phyloP scores from a whole-genome alignment of 2,797 vertebrate species.

The Danio choprae region DNA sequence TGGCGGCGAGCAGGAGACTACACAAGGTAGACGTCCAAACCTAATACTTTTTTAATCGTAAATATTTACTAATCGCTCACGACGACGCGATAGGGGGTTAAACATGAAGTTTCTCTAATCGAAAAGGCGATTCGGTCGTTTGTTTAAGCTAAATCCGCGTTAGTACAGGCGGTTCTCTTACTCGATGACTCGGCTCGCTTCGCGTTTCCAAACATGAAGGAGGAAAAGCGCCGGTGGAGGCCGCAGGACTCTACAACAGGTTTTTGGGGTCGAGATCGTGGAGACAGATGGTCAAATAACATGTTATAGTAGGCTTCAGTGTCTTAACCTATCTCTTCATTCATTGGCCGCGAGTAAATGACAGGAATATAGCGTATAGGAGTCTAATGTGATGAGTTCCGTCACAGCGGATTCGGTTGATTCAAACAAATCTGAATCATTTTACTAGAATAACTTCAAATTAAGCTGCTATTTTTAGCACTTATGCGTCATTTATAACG shows the following conservation, averaged over 20 bases:
- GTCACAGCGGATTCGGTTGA: background rate
- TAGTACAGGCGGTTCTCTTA: background rate
- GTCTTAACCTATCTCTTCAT: background rate
- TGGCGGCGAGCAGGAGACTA: conserved; percentile 85
- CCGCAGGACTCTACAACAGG: conserved; percentile 52
- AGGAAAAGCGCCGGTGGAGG: conserved; percentile 71
- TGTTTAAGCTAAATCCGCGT: background rate
- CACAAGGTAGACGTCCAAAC: conserved; percentile 77
- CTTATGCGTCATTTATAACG: background rate
- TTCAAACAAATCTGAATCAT: background rate
- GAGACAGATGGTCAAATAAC: background rate
- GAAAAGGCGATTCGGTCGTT: background rate
- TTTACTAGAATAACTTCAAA: background rate
- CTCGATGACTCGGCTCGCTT: conserved; percentile 54
- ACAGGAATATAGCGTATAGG: background rate
- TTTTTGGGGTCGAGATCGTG: background rate
- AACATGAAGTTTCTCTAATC: background rate
- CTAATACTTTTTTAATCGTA: conserved; percentile 51
- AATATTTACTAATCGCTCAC: background rate
- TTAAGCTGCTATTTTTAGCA: too few relatives aligned
- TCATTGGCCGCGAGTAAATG: background rate
- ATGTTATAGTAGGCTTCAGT: background rate
- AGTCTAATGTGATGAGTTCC: background rate
- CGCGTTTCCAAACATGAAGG: conserved; percentile 59
- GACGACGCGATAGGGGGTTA: background rate